Evolutionary conservation across 92 coral and sea anemone species (phyloP), one percentile per base, ranked within the genome.

Genomic region (Actinostola sp.): DNA sequence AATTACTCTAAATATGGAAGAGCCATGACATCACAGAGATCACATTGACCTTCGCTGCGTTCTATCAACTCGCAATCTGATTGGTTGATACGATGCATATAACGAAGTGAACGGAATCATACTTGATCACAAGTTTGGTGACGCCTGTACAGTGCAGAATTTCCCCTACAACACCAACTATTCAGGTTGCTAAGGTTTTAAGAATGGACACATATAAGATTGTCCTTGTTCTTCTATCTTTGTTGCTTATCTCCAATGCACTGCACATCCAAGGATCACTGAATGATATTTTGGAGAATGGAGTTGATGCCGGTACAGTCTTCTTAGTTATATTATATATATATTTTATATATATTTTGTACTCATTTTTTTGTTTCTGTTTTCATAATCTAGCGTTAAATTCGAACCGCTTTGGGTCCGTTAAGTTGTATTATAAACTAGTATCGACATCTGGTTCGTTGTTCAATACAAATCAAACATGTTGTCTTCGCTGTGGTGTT

Each of bases 261-360:
- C 41, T 50, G 35, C 74, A 68, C 21, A 25, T 68, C 5, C 61
- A 52, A 31, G 74, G 49, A 13, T 68, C 74, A 32, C 61, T 68
- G 16, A 62, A 68, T 10, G 74, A 68, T 56, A 52, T 68, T 21
- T 25, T 68, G 74, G 74, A 68, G 29, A 27, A 54, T 51, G 74
- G 74, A 12, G n/a, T 68, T 9, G 61, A 68, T 16, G 53, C 57
- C 26, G 74, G 74, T 68, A 68, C 50, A 24, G 27, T 53, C 33
- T 26, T 38, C 12, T 14, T 24, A 8, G 2, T 30, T 27, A 30
- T 12, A 27, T 25, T 33, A 17, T 20, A 24, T 63, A 8, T 38
- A 23, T 38, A 41, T 61, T 61, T 61, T 23, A 39, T 39, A 1
- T 11, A 0, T 8, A n/a, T 39, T 23, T 48, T 54, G 33, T 54